A percentile compares a stretch with the other conserved stretches of the same genome.
phyloP scores from a whole-genome alignment of 2,888 invertebrate genomes.

The Pheosia gnoma region DNA sequence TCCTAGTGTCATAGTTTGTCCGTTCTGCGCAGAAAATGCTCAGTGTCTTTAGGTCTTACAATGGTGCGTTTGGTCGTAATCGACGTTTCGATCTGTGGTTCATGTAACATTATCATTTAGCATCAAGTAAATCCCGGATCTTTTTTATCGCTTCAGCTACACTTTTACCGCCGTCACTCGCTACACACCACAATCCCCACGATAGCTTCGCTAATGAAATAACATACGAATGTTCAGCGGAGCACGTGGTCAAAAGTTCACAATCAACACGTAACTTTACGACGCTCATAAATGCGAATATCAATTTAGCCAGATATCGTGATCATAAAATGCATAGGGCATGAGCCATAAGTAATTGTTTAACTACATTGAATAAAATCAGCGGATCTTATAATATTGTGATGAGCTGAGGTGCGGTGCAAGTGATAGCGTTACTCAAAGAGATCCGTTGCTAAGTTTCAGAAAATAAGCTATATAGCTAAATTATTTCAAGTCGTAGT shows the following conservation, averaged over 20 bases:
- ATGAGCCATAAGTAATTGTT: no score
- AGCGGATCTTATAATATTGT: conserved; percentile 12
- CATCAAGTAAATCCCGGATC: no score
- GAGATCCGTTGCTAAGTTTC: no score
- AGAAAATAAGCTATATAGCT: no score
- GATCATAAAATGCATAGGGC: no score
- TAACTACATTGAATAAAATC: conserved; percentile 32
- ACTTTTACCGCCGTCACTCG: conserved; percentile 20
- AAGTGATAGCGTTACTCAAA: not conserved
- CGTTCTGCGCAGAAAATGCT: no score
- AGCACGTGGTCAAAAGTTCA: conserved; percentile 43
- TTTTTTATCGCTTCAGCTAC: not conserved
- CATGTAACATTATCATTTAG: no score
- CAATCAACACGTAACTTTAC: conserved; percentile 45
- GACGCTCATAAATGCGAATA: conserved; percentile 22
- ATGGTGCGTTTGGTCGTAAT: no score
- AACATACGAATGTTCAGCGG: conserved; percentile 41
- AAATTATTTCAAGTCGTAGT: not conserved
- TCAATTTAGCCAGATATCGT: not conserved
- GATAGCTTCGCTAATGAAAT: conserved; percentile 52
- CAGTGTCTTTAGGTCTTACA: no score
- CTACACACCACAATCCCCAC: conserved; percentile 18
- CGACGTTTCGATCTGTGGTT: no score
- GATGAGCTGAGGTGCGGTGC: not conserved
- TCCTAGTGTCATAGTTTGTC: no score